Evolutionary conservation across 2,797 vertebrate genomes (phyloP).

Genomic region (Neosilurus mollespiculum): DNA sequence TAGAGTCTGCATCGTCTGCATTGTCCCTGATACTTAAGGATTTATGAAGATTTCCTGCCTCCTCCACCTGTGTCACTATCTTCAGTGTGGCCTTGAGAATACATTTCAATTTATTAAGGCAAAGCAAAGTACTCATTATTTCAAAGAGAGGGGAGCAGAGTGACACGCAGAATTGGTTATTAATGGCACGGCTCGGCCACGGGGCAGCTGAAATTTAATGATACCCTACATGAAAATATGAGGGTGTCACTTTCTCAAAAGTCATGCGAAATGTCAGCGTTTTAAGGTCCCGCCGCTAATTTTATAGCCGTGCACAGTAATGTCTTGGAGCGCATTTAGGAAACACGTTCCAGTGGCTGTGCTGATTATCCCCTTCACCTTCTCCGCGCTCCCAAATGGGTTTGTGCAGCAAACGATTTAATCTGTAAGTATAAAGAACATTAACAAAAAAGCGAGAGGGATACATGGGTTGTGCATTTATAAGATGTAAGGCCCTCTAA

Average conservation of each 20-base stretch:
- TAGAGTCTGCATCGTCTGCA: conserved; percentile 71
- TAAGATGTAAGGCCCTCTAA: conserved; percentile 82
- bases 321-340: conserved; percentile 85
- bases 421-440: conserved; percentile 99
- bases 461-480: conserved; percentile 89
- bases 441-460: conserved; percentile 72
- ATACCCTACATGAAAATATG: conserved; percentile 99
- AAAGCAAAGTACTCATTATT: conserved; percentile 99
- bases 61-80: conserved; percentile 97
- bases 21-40: conserved; percentile 95
- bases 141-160: conserved; percentile 90
- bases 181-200: conserved; percentile 99
- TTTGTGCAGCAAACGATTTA: conserved; percentile 99
- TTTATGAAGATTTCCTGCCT: conserved; percentile 98
- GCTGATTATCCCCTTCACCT: conserved; percentile 99
- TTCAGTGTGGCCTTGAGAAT: conserved; percentile 98
- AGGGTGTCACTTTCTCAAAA: conserved; percentile 99
- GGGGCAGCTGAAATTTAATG: conserved; percentile 99
- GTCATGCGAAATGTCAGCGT: conserved; percentile 99
- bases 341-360: conserved; percentile 99
- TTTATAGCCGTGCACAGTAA: conserved; percentile 99
- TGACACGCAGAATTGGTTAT: conserved; percentile 99
- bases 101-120: conserved; percentile 99
- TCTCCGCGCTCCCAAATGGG: conserved; percentile 93
- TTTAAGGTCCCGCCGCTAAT: conserved; percentile 99